Percentiles rank a stretch among this genome's conserved stretches.
These are phyloP conservation scores for Eupeodes luniger DNA, from an alignment of 2,888 invertebrate species.

Conservation along the genomic window DNA sequence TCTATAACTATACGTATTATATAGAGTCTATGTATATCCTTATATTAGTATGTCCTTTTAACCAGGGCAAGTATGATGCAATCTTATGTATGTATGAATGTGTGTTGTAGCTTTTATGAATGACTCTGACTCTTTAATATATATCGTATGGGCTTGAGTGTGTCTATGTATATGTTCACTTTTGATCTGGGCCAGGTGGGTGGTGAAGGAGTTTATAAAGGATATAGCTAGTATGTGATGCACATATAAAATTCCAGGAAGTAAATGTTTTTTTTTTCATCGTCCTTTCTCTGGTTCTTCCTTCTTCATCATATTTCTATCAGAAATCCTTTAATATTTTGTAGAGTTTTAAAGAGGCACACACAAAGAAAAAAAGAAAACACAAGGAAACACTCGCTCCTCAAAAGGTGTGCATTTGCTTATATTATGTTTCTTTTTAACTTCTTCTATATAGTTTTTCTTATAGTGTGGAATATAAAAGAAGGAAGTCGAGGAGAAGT, in stretches of 20 bases:
- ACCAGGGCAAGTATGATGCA: constrained; percentile 76
- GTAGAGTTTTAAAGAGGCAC: constrained; percentile 54
- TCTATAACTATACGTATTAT: background rate
- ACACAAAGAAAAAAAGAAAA: constrained; percentile 3
- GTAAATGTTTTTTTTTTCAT: constrained; percentile 48
- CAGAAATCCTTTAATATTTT: constrained; percentile 60
- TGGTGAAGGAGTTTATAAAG: constrained; percentile 30
- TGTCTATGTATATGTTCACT: constrained; percentile 36
- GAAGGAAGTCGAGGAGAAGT: constrained; percentile 64
- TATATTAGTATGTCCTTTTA: constrained; percentile 59
- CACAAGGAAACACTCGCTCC: background rate
- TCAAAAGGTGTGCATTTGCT: constrained; percentile 34
- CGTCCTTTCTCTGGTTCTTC: constrained; percentile 9
- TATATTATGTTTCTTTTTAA: background rate
- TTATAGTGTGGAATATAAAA: constrained; percentile 32
- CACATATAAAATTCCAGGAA: constrained; percentile 73
- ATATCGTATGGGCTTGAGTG: constrained; percentile 6
- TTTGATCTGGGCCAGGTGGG: constrained; percentile 75
- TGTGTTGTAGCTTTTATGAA: constrained; percentile 62
- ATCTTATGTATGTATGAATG: constrained; percentile 52
- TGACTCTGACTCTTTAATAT: constrained; percentile 69
- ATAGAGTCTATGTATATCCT: constrained; percentile 45
- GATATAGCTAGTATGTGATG: constrained; percentile 21
- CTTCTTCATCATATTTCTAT: constrained; percentile 16
- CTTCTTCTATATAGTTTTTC: background rate